Conservation (phyloP, 2,113 vertebrate genomes). For the Microcebus tavaratra region DNA sequence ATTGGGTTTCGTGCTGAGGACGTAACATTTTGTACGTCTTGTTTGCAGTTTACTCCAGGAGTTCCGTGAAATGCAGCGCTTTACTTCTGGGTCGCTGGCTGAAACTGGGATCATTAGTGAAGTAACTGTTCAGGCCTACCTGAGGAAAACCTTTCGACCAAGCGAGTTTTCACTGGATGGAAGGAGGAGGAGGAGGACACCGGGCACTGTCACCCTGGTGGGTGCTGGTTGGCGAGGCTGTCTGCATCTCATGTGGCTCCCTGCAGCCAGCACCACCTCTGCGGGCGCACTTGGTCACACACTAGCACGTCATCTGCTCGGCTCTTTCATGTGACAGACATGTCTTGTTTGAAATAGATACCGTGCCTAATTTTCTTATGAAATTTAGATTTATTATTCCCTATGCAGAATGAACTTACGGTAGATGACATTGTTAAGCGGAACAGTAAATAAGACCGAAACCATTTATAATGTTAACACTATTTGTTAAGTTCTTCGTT, state of each 20-base stretch:
- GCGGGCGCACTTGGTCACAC: not conserved
- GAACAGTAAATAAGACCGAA: not conserved
- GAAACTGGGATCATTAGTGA: conserved; percentile 45
- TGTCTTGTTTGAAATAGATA: not conserved
- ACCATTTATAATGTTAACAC: not conserved
- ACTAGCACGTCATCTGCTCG: rapidly evolving
- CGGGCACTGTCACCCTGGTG: not conserved
- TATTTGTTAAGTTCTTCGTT: not conserved
- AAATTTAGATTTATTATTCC: not conserved
- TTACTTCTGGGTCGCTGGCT: conserved; percentile 53
- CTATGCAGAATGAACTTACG: not conserved
- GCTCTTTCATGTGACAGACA: not conserved
- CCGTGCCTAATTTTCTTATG: not conserved
- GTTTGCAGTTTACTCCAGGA: not conserved
- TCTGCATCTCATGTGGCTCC: not conserved
- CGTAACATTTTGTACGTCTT: conserved; percentile 33
- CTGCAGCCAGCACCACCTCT: not conserved
- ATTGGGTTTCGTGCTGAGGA: conserved; percentile 13
- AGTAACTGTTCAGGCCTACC: not conserved
- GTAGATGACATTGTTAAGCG: not conserved
- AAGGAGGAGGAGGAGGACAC: not conserved
- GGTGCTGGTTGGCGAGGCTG: not conserved
- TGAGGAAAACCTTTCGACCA: not conserved
- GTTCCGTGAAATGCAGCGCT: conserved; percentile 1
- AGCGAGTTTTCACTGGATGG: not conserved